phyloP scores from a whole-genome alignment of 1,140 invertebrate species.

The Drosophila rufa region DNA sequence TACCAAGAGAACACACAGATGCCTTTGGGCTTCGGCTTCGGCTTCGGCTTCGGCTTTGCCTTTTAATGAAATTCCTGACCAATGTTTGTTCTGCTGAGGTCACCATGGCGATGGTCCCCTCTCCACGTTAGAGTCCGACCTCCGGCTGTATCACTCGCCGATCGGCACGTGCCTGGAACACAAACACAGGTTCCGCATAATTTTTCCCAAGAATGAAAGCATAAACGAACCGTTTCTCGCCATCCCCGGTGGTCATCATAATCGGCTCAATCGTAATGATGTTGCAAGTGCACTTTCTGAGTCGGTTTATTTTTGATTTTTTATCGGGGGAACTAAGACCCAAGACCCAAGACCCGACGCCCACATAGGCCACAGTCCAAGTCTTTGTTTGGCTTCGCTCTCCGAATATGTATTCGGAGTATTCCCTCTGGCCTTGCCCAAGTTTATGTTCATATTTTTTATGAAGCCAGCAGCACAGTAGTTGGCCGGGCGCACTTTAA shows the following conservation, averaged over 20 bases:
- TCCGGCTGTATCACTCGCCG: conserved; percentile 30
- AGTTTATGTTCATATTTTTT: conserved; percentile 39
- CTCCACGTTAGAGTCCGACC: conserved; percentile 8
- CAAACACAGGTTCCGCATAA: conserved; percentile 80
- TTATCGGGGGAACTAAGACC: conserved; percentile 19
- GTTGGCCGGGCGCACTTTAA: conserved; percentile 31
- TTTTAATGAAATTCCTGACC: conserved; percentile 82
- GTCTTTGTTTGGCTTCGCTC: conserved; percentile 52
- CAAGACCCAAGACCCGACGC: conserved; percentile 6
- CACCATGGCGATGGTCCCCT: conserved; percentile 64
- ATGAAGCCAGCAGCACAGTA: conserved; percentile 46
- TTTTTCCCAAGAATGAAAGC: conserved; percentile 79
- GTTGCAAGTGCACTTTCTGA: conserved; percentile 56
- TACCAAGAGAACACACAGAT: conserved; percentile 43
- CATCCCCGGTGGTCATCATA: conserved; percentile 63
- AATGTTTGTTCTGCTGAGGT: conserved; percentile 75
- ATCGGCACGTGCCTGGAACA: conserved; percentile 74
- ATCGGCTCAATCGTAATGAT: conserved; percentile 31
- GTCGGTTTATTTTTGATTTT: conserved; percentile 65
- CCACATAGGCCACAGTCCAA: conserved; percentile 42
- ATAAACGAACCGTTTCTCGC: conserved; percentile 71
- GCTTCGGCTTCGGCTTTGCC: conserved; percentile 33
- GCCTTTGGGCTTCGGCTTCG: conserved; percentile 29
- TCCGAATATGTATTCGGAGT: conserved; percentile 13
- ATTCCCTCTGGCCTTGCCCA: conserved; percentile 11